Evolutionary conservation across 2,888 invertebrate genomes (phyloP), one percentile per base, ranked within the genome.

Genomic region (Apoda limacodes): DNA sequence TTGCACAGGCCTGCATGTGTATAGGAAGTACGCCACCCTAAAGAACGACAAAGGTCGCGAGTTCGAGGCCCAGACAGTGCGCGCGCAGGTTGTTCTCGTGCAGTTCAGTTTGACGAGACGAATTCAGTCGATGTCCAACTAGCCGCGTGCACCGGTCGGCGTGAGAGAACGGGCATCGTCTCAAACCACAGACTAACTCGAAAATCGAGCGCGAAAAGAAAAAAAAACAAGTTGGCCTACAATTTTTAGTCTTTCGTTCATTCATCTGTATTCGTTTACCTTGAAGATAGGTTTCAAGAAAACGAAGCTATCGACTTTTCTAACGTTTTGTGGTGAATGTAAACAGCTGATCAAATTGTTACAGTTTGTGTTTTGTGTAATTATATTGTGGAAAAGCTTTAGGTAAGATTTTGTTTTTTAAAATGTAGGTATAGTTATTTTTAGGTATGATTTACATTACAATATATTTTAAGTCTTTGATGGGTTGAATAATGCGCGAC

Each of bases 121-220:
- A n/a, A n/a, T n/a, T 60, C 74, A 76, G 76, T 78, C 76, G 75
- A 75, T 74, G 64, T 53, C 52, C 54, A 60, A 58, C 65, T n/a
- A n/a, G 57, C 52, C 63, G 68, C 58, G 61, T 58, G 62, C 53
- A 54, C 60, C 40, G 50, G 59, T 58, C 52, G 60, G 60, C 62
- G 56, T 57, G 50, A 39, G 28, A 32, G 38, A 37, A 24, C 34
- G 33, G 29, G 36, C 34, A 29, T 27, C 35, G 34, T 34, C 46
- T 43, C n/a, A n/a, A n/a, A n/a, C n/a, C n/a, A n/a, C n/a, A n/a
- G n/a, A 42, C 41, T 40, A 39, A 42, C 46, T 44, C 49, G 52
- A 42, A 46, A 32, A 42, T 35, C 40, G 43, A 44, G 40, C 37
- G 42, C 45, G 43, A 42, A 46, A 40, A 44, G 46, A 37, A 31